Conservation (phyloP, 2,113 vertebrate genomes). For the Pipa parva region DNA sequence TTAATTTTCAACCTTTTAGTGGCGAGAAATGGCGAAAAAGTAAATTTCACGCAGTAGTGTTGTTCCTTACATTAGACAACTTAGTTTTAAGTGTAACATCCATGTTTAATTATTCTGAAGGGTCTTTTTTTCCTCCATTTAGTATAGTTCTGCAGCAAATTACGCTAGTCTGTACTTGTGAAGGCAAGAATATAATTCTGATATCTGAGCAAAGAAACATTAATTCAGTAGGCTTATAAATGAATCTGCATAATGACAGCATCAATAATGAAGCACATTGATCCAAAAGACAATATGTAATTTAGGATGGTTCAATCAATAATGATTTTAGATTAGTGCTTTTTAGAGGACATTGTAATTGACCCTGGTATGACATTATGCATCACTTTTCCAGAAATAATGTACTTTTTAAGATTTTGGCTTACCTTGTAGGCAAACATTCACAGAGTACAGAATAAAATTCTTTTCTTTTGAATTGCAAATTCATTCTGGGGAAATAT, state of each 20-base stretch:
- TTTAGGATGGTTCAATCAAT: conserved; percentile 18
- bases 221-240: conserved; percentile 16
- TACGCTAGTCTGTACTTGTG: neutral
- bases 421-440: no score
- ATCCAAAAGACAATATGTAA: conserved; percentile 31
- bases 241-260: conserved; percentile 27
- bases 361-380: no score
- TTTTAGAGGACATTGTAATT: conserved; percentile 14
- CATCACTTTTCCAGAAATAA: no score
- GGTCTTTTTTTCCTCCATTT: neutral
- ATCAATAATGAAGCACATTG: conserved; percentile 30
- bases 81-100: conserved; percentile 24
- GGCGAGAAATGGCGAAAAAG: no score
- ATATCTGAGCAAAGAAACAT: neutral
- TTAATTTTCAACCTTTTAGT: no score
- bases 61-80: no score
- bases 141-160: neutral
- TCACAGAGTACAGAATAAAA: no score
- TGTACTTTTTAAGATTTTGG: no score
- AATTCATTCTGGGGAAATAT: no score
- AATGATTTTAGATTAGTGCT: conserved; percentile 33
- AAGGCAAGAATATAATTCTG: conserved; percentile 6
- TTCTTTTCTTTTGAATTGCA: no score
- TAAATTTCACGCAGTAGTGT: no score
- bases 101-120: conserved; percentile 11